These are phyloP conservation scores for Rynchops niger DNA, from an alignment of 2,113 vertebrate genomes.

Conservation along the genomic window DNA sequence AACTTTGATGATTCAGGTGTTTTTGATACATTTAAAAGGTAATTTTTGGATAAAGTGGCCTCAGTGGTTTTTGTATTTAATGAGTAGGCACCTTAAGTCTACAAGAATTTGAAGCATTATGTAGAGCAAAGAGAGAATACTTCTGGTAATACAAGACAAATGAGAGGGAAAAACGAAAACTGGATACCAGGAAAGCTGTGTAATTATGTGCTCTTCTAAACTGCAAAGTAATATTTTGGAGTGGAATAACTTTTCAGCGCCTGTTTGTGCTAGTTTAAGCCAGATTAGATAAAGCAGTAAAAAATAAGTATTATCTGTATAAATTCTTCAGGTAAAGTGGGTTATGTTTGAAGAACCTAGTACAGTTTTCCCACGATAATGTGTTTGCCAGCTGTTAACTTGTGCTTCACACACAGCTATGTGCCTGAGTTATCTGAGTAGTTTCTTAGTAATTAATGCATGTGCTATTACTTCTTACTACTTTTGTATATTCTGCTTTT, in stretches of 20 bases:
- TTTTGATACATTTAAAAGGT: conserved; percentile 99
- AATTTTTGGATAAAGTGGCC: conserved; percentile 70
- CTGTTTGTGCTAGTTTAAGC: neutral
- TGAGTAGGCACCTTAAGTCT: conserved; percentile 45
- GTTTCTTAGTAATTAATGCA: neutral
- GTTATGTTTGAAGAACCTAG: neutral
- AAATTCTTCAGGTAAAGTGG: neutral
- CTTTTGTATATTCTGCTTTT: neutral
- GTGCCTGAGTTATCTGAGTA: neutral
- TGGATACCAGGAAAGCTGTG: neutral
- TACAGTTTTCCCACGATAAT: neutral
- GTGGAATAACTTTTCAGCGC: neutral
- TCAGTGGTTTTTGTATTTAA: conserved; percentile 49
- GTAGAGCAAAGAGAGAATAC: neutral
- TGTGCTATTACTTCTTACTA: neutral
- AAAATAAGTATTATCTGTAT: neutral
- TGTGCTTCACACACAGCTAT: neutral
- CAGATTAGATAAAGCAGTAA: neutral
- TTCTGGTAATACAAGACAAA: neutral
- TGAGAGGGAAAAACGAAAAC: neutral
- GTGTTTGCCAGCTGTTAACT: neutral
- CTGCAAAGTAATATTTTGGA: neutral
- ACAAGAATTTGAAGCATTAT: neutral
- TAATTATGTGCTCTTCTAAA: neutral
- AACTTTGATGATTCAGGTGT: conserved; percentile 99